phyloP scores from a whole-genome alignment of 2,797 vertebrate species.

The Siniperca undulata region DNA sequence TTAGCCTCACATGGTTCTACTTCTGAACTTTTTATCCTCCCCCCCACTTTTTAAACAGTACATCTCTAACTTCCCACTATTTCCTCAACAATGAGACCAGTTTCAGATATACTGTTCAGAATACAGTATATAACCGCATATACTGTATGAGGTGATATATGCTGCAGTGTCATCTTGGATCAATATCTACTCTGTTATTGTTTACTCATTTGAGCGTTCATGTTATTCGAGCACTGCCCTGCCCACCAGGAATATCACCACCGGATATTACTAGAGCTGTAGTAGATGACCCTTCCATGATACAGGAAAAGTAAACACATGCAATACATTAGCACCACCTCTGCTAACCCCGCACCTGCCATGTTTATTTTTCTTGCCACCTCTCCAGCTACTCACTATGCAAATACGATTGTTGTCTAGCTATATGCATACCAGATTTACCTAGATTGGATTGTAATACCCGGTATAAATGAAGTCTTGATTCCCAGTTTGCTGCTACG shows the following conservation, averaged over 20 bases:
- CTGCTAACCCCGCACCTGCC: slow-evolving; percentile 2
- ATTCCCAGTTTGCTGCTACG: not conserved
- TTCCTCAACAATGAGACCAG: not conserved
- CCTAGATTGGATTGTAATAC: not conserved
- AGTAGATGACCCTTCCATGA: not conserved
- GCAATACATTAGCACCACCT: not conserved
- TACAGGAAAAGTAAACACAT: slow-evolving; percentile 3
- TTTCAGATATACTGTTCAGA: not conserved
- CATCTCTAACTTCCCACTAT: not conserved
- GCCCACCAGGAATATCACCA: slow-evolving; percentile 5
- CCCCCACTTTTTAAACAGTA: not conserved
- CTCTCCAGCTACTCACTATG: not conserved
- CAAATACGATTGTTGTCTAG: not conserved
- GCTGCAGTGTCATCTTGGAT: not conserved
- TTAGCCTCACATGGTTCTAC: not conserved
- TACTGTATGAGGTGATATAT: not conserved
- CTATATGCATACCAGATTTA: slow-evolving; percentile 21
- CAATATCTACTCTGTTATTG: not conserved
- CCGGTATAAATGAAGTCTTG: not conserved
- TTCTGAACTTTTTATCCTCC: not conserved
- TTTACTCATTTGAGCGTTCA: not conserved
- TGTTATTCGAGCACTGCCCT: not conserved
- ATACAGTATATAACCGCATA: not conserved
- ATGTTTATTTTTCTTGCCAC: slow-evolving; percentile 19
- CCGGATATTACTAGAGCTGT: not conserved